Conservation (phyloP, 2,888 invertebrate species). For the Hipparchia semele region DNA sequence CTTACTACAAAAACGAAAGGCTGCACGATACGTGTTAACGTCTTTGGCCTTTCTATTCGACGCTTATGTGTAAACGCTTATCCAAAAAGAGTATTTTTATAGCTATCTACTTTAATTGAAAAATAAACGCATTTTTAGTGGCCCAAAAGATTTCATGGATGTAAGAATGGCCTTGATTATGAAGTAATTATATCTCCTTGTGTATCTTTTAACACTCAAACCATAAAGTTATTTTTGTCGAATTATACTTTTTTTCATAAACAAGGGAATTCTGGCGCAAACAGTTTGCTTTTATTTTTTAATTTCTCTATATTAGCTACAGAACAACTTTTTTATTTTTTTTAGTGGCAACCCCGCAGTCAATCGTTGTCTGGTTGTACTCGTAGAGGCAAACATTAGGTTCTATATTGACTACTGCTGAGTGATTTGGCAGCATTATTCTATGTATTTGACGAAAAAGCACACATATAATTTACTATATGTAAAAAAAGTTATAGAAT, state of each 20-base stretch:
- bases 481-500: slow-evolving; percentile 82
- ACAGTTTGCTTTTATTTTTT: neutral
- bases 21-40: no score
- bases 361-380: slow-evolving; percentile 56
- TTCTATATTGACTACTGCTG: slow-evolving; percentile 72
- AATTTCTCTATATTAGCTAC: slow-evolving; percentile 6
- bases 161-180: neutral
- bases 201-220: neutral
- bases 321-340: slow-evolving; percentile 3
- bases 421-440: slow-evolving; percentile 74
- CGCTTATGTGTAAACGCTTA: neutral
- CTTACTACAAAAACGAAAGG: no score
- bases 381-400: slow-evolving; percentile 77
- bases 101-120: neutral
- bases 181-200: neutral
- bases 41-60: neutral
- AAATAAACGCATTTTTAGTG: neutral
- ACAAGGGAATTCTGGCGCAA: neutral
- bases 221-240: slow-evolving; percentile 3
- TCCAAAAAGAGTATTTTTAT: neutral
- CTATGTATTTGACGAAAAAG: slow-evolving; percentile 75
- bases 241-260: slow-evolving; percentile 5
- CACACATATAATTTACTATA: slow-evolving; percentile 80
- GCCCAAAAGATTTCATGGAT: neutral
- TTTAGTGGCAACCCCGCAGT: slow-evolving; percentile 31